Percentiles rank a stretch among this genome's conserved stretches.
Evolutionary conservation across 1,140 invertebrate genomes (phyloP).

Genomic region (Adoxophyes honmai): DNA sequence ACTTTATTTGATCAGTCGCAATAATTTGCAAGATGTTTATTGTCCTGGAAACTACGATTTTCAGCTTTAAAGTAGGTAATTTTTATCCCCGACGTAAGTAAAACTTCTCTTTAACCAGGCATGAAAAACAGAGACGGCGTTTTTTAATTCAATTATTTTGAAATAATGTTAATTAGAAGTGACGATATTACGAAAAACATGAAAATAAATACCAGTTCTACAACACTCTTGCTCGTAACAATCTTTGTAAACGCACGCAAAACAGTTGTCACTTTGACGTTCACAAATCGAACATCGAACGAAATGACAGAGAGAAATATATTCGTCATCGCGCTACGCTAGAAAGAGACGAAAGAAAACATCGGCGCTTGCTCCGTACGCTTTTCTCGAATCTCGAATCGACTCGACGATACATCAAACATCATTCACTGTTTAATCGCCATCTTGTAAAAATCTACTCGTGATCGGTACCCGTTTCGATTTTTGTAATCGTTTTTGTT

Average conservation of each 20-base stretch:
- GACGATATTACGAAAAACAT: too few species aligned
- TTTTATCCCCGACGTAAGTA: too few species aligned
- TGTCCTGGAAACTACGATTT: too few species aligned
- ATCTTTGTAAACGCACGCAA: slow-evolving; percentile 2
- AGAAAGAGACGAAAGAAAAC: background rate
- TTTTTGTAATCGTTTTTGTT: slow-evolving; percentile 49
- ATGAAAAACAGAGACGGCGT: too few species aligned
- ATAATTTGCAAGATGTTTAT: too few species aligned
- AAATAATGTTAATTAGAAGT: too few species aligned
- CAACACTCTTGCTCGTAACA: background rate
- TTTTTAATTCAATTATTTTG: too few species aligned
- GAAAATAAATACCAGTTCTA: too few species aligned
- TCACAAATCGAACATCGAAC: background rate
- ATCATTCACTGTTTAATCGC: slow-evolving; percentile 38
- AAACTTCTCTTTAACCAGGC: too few species aligned
- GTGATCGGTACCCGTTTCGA: slow-evolving; percentile 42
- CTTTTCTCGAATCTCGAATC: slow-evolving; percentile 13
- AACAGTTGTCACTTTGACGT: slow-evolving; percentile 18
- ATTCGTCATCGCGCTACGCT: background rate
- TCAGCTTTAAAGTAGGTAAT: too few species aligned
- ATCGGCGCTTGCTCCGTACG: background rate
- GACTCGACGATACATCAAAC: slow-evolving; percentile 53
- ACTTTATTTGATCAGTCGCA: too few species aligned
- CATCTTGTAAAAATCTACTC: slow-evolving; percentile 53
- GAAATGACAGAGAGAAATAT: background rate